phyloP scores from a whole-genome alignment of 2,797 vertebrate genomes.

The Chaenodraco wilsoni region DNA sequence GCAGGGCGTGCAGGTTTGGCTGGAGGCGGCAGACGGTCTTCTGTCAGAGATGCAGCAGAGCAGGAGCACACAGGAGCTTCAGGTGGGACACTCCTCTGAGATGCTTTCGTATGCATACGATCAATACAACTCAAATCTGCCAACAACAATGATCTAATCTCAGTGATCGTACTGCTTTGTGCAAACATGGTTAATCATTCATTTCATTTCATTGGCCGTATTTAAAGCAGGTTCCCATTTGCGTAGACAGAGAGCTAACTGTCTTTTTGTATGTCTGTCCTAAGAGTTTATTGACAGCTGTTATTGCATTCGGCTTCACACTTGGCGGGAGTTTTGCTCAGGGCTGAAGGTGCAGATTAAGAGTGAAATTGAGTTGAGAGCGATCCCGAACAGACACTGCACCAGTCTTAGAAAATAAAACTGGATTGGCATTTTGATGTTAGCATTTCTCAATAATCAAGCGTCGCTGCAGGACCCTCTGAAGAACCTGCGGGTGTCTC shows the following conservation, averaged over 20 bases:
- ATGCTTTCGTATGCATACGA: neutral
- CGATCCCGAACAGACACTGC: too few species aligned
- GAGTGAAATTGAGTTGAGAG: too few species aligned
- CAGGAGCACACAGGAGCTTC: conserved; percentile 79
- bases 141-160: neutral
- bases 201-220: too few species aligned
- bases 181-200: neutral
- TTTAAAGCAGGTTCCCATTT: too few species aligned
- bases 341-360: too few species aligned
- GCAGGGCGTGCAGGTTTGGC: conserved; percentile 75
- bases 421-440: neutral
- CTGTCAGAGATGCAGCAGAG: conserved; percentile 69
- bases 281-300: too few species aligned
- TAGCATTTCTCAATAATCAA: neutral
- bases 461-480: neutral
- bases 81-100: conserved; percentile 79
- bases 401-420: too few species aligned
- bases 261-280: too few species aligned
- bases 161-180: neutral
- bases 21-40: conserved; percentile 69
- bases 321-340: too few species aligned
- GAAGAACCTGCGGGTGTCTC: neutral
- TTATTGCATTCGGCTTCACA: too few species aligned
- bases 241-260: too few species aligned
- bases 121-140: neutral